A percentile compares a stretch with the other conserved stretches of the same genome.
These are phyloP conservation scores for Heterotilapia buettikoferi DNA, from an alignment of 2,113 vertebrate genomes.

Conservation along the genomic window DNA sequence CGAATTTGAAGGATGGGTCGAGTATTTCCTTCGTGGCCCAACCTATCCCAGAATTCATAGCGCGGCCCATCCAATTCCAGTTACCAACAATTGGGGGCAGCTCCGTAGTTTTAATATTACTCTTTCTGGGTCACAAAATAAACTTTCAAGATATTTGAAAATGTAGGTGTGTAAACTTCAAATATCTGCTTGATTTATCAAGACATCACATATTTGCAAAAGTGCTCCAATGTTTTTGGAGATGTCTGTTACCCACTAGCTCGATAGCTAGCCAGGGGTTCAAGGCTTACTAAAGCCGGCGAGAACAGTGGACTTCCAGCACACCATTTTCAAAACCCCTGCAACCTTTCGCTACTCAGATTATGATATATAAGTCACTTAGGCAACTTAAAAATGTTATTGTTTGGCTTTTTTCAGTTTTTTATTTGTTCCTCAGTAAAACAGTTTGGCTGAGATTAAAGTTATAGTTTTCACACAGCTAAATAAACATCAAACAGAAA, in stretches of 20 bases:
- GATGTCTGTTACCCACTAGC: neutral
- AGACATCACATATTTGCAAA: neutral
- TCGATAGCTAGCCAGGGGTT: neutral
- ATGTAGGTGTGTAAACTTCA: neutral
- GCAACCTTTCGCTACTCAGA: neutral
- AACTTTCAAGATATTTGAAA: neutral
- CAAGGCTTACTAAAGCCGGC: neutral
- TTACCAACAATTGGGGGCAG: neutral
- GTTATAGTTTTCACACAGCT: neutral
- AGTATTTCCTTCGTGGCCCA: neutral
- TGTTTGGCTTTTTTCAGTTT: neutral
- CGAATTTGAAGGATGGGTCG: neutral
- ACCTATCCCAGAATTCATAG: neutral
- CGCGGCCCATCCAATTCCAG: neutral
- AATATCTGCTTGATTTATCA: neutral
- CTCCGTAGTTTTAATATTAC: neutral
- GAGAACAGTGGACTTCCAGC: neutral
- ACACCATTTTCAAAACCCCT: neutral
- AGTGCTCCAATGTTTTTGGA: neutral
- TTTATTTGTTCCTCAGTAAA: neutral
- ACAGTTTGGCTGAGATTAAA: neutral
- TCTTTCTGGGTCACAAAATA: neutral
- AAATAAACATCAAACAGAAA: neutral
- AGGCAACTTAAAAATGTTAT: neutral
- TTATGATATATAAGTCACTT: neutral